Base-by-base conservation (phyloP, 2,888 invertebrate genomes). In the Tridacna gigas region DNA sequence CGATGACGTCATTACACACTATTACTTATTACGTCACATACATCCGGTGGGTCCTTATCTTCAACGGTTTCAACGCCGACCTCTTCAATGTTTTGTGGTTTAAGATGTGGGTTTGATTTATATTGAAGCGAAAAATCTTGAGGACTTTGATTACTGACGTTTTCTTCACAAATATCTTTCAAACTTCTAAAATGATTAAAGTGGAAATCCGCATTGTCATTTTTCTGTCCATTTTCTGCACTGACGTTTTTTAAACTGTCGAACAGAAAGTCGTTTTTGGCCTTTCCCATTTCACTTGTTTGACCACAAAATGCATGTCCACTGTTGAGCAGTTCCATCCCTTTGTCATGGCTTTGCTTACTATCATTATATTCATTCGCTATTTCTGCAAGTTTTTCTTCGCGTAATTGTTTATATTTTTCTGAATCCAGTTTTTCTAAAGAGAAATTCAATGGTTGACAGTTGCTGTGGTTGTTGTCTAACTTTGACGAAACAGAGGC, bases 361-460 rank as follows among this genome's bases (percentile, higher is more conserved):
- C 61, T 47, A 25, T 4, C 9, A 37, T 37, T 37, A 7, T 37
- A 12, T 63, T 47, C 63, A 26, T 65, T 65, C 15, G 9, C 25
- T 20, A 65, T 37, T 25, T 28, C 25, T 37, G 9, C 63, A 47
- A 5, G 20, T 45, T 65, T 37, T 25, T 63, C 47, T 48, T 45
- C 71, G 3, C 51, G 71, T 71, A 71, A 51, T 25, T 71, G 71
- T 71, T 71, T 71, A 51, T 71, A 71, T 51, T 71, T 71, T 51
- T 71, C 77, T 15, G 51, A 66, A n/a, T 77, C 81, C 13, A 79
- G 77, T 28, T 69, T 84, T 65, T 82, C 84, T 63, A 82, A 69
- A 11, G 84, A 82, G 47, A 82, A 84, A 65, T 84, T 81, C n/a
- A 84, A 69, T 1, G 84, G 84, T 45, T 84, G 84, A 37, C 37